Base-by-base conservation (phyloP, 2,888 invertebrate species). In the Cremastinae sp. region DNA sequence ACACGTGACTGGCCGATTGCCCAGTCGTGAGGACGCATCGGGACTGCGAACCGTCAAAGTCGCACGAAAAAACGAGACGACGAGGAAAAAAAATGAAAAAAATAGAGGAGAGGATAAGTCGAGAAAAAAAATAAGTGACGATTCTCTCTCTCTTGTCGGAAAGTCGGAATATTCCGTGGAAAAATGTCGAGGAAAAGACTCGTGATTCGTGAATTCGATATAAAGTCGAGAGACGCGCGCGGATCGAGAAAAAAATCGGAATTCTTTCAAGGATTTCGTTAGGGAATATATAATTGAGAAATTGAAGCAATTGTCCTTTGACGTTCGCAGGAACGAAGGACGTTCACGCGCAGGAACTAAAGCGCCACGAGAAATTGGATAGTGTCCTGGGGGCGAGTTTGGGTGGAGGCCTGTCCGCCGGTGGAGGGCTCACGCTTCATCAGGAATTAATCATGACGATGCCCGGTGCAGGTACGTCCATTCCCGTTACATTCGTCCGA, bases 311-410 rank as follows among this genome's bases (percentile, higher is more conserved):
- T 59, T 77, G 77, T 78, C 79, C 81, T 78, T 77, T 77, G 79
- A 74, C 68, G 45, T 81, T 85, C 87, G 37, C 89, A 95, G 95
- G 94, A 90, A 92, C 93, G 90, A 95, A 95, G 91, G 95, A 95
- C 88, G 92, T 93, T 91, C 94, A 94, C 90, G 91, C 93, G 79
- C 93, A 93, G 86, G 94, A 94, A 88, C 90, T 93, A 86, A 94
- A 94, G 89, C 91, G 93, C 86, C 93, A 93, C 90, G 91, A 92
- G 83, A 87, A 90, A 87, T 86, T 90, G 88, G 85, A 90, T 88
- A 86, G 89, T 82, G 85, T 90, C 82, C 84, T 89, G 82, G 88
- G 89, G 82, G 86, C 88, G 80, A 89, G 88, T 84, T 85, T 89
- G 82, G 89, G 88, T 78, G 84, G 86, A 80, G 86, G 88, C 79